These are phyloP conservation scores for Takifugu ocellatus DNA, from an alignment of 2,797 vertebrate genomes.

Conservation along the genomic window DNA sequence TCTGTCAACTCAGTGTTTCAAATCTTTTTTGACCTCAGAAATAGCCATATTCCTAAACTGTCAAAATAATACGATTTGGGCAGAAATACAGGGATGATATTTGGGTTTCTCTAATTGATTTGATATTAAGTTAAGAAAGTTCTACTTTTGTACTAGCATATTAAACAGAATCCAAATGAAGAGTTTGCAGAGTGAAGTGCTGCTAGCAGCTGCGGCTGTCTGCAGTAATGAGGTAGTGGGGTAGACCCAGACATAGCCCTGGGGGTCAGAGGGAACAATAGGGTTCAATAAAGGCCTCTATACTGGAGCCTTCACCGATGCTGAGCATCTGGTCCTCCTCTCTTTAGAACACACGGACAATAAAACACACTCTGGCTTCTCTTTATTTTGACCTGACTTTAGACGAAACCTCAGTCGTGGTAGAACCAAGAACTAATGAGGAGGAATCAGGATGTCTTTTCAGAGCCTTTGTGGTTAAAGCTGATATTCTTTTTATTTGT, in stretches of 20 bases:
- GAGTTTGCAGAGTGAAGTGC: slow-evolving; percentile 5
- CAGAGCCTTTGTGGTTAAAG: neutral
- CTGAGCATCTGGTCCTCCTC: slow-evolving; percentile 19
- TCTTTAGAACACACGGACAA: slow-evolving; percentile 23
- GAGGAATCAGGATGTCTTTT: neutral
- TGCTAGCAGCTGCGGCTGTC: slow-evolving; percentile 10
- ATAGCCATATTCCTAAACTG: too few relatives aligned
- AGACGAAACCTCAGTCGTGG: neutral
- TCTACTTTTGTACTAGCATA: neutral
- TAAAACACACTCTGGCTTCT: slow-evolving; percentile 29
- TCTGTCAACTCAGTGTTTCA: too few relatives aligned
- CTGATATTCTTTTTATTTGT: neutral
- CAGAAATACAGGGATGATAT: too few relatives aligned
- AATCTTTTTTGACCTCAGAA: too few relatives aligned
- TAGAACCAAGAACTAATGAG: neutral
- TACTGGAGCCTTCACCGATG: slow-evolving; percentile 38
- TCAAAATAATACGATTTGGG: too few relatives aligned
- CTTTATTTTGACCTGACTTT: slow-evolving; percentile 17
- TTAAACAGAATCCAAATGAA: neutral
- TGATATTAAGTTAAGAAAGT: too few relatives aligned
- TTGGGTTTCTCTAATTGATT: too few relatives aligned
- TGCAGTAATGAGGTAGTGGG: slow-evolving; percentile 40
- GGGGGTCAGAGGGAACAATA: slow-evolving; percentile 50
- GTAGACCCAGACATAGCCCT: slow-evolving; percentile 3
- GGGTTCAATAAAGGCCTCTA: slow-evolving; percentile 46